Evolutionary conservation across 1,140 invertebrate genomes (phyloP).

Genomic region (Hetaerina americana): DNA sequence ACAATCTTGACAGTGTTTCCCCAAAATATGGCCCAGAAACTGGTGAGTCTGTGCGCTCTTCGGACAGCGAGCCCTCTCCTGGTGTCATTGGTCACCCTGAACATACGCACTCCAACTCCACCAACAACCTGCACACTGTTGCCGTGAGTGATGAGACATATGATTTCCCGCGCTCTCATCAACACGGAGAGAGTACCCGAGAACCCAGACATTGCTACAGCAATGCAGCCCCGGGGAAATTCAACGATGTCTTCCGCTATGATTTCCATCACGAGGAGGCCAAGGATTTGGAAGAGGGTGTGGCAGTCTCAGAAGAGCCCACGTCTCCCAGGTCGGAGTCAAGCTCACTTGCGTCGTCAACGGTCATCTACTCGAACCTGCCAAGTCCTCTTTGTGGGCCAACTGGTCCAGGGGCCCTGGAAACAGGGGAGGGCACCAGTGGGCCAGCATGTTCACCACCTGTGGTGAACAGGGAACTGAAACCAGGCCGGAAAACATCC

Average conservation of each 20-base stretch:
- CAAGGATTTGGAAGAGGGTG: slow-evolving; percentile 16
- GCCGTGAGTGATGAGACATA: slow-evolving; percentile 47
- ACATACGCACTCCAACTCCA: background rate
- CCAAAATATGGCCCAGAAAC: slow-evolving; percentile 7
- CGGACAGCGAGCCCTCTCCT: background rate
- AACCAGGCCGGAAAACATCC: slow-evolving; percentile 51
- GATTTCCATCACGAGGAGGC: slow-evolving; percentile 33
- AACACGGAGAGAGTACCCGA: slow-evolving; percentile 23
- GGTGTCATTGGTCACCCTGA: background rate
- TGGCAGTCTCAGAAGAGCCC: slow-evolving; percentile 8
- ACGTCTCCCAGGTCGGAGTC: slow-evolving; percentile 26
- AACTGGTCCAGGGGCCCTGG: slow-evolving; percentile 23
- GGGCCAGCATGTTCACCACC: slow-evolving; percentile 40
- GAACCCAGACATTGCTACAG: slow-evolving; percentile 47
- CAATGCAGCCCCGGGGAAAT: slow-evolving; percentile 47
- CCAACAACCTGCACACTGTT: slow-evolving; percentile 4
- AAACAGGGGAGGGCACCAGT: slow-evolving; percentile 14
- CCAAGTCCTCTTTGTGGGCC: slow-evolving; percentile 36
- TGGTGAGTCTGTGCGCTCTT: background rate
- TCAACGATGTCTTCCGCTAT: slow-evolving; percentile 42
- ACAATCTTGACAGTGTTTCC: slow-evolving; percentile 18
- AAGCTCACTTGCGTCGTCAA: slow-evolving; percentile 5
- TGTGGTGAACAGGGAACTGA: slow-evolving; percentile 60
- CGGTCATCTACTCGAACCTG: slow-evolving; percentile 39
- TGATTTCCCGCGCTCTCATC: slow-evolving; percentile 56